phyloP scores from a whole-genome alignment of 2,888 invertebrate species.

The Lutraria lutraria region DNA sequence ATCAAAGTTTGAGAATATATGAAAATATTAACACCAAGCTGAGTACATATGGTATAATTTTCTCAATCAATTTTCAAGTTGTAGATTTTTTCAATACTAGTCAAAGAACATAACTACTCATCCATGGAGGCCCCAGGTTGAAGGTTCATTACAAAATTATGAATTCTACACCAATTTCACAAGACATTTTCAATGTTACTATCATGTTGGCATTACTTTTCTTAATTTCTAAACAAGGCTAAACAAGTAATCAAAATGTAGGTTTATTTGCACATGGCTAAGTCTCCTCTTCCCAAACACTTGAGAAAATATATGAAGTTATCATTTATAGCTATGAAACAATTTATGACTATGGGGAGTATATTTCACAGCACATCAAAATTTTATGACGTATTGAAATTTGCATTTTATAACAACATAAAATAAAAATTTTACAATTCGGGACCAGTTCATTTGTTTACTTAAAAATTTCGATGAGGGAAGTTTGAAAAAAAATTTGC shows the following conservation, averaged over 20 bases:
- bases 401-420: conserved; percentile 23
- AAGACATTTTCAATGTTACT: too few species aligned
- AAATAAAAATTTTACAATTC: not conserved
- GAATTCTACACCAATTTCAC: too few species aligned
- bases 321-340: not conserved
- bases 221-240: not conserved
- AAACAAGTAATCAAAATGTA: not conserved
- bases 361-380: conserved; percentile 1
- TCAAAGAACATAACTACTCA: too few species aligned
- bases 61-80: too few species aligned
- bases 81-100: too few species aligned
- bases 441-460: conserved; percentile 1
- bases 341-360: not conserved
- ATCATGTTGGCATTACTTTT: too few species aligned
- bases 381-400: conserved; percentile 14
- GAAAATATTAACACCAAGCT: too few species aligned
- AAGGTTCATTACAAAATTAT: too few species aligned
- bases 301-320: conserved; percentile 12
- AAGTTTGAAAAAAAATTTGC: not conserved
- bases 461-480: not conserved
- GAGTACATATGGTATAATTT: too few species aligned
- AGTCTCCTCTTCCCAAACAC: not conserved
- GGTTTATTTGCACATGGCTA: not conserved
- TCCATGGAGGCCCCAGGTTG: too few species aligned
- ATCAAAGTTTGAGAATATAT: too few species aligned